These are phyloP conservation scores for Mechanitis messenoides DNA, from an alignment of 2,888 invertebrate genomes.

Conservation along the genomic window DNA sequence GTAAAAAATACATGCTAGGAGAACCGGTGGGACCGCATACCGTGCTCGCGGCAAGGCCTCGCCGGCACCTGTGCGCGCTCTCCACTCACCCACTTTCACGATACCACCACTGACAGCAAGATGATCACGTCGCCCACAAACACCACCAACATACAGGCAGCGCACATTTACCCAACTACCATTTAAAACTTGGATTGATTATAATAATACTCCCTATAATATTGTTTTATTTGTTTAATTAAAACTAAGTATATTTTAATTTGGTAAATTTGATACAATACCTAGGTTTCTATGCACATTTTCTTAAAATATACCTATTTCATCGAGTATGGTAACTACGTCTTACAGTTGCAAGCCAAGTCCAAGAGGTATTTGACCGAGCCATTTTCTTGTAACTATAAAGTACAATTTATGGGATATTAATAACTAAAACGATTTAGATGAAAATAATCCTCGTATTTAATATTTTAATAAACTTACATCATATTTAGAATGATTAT, in stretches of 20 bases:
- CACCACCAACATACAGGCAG: constrained; percentile 7
- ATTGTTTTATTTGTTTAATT: no score
- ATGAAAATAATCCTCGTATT: constrained; percentile 53
- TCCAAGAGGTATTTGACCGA: constrained; percentile 54
- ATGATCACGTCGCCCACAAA: constrained; percentile 17
- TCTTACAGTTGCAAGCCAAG: constrained; percentile 29
- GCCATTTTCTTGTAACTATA: constrained; percentile 60
- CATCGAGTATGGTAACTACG: constrained; percentile 35
- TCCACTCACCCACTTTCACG: constrained; percentile 58
- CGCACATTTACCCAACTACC: background rate
- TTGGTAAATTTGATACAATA: no score
- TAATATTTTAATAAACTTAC: constrained; percentile 29
- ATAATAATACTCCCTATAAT: no score
- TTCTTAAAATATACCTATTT: constrained; percentile 50
- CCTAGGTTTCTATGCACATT: constrained; percentile 35
- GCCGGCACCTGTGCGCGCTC: constrained; percentile 49
- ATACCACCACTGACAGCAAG: constrained; percentile 34
- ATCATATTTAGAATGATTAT: constrained; percentile 31
- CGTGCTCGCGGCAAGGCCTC: constrained; percentile 70
- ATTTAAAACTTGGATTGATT: no score
- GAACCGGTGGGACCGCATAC: constrained; percentile 76
- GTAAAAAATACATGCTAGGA: constrained; percentile 74
- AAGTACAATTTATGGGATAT: constrained; percentile 58
- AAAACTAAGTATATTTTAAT: no score
- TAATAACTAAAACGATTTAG: constrained; percentile 53